A percentile compares a stretch with the other conserved stretches of the same genome.
Conservation (phyloP, 2,113 vertebrate species). For the Collichthys lucidus region DNA sequence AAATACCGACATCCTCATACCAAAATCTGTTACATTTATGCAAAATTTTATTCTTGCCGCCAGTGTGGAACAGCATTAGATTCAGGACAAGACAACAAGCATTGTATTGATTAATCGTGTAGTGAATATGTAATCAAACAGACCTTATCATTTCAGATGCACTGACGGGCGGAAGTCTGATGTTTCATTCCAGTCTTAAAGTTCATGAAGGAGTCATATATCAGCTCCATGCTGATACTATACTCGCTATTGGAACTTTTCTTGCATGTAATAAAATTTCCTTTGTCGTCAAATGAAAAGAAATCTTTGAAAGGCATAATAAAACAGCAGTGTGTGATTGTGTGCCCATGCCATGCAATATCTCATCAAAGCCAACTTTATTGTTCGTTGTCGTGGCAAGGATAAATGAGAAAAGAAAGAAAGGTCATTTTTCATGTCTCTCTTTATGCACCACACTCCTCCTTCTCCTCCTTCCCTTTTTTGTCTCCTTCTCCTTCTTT, state of each 20-base stretch:
- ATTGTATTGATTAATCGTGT: conserved; percentile 28
- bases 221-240: conserved; percentile 19
- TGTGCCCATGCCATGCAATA: conserved; percentile 51
- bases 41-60: not conserved
- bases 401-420: conserved; percentile 60
- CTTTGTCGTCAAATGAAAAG: conserved; percentile 53
- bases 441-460: conserved; percentile 28
- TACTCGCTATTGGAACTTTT: conserved; percentile 28
- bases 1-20: not conserved
- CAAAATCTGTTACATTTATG: not conserved
- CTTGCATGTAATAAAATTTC: conserved; percentile 43
- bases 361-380: conserved; percentile 63
- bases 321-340: conserved; percentile 61
- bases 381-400: conserved; percentile 61
- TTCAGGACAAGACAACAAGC: not conserved
- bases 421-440: conserved; percentile 71
- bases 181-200: conserved; percentile 10
- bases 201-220: conserved; percentile 14
- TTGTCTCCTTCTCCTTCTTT: conserved; percentile 16
- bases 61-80: not conserved
- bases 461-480: conserved; percentile 5
- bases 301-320: conserved; percentile 60
- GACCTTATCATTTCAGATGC: too few species aligned
- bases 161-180: conserved; percentile 16
- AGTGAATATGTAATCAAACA: too few species aligned